phyloP scores from a whole-genome alignment of 1,140 invertebrate genomes.

The Brachionus koreanus region DNA sequence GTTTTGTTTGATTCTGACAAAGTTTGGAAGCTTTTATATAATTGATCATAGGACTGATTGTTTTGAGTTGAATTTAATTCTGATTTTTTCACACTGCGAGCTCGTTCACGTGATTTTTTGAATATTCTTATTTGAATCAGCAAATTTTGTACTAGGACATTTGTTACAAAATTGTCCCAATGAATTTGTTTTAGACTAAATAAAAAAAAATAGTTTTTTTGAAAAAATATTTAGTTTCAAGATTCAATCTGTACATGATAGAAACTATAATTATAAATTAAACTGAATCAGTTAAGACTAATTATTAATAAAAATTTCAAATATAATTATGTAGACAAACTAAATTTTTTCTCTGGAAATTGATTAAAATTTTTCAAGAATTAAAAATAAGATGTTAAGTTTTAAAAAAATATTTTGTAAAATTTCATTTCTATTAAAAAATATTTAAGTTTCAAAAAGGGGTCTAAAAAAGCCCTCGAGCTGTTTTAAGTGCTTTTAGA shows the following conservation, averaged over 20 bases:
- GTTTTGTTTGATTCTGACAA: neutral
- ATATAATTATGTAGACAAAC: no score
- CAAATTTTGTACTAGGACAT: constrained; percentile 34
- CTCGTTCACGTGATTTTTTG: neutral
- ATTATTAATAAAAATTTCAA: no score
- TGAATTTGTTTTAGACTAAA: neutral
- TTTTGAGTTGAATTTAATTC: neutral
- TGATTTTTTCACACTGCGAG: neutral
- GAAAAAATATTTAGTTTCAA: neutral
- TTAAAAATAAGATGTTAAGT: no score
- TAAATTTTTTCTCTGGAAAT: no score
- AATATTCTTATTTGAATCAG: constrained; percentile 19
- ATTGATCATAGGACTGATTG: neutral
- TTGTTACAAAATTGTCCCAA: constrained; percentile 38
- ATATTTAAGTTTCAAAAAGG: no score
- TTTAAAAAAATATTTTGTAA: no score
- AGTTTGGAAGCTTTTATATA: neutral
- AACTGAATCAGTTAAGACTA: no score
- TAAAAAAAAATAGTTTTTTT: neutral
- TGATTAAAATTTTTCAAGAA: no score
- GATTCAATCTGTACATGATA: neutral
- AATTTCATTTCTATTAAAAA: no score
- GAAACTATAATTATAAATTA: no score
- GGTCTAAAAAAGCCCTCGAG: no score
- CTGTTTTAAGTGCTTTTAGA: no score